These are phyloP conservation scores for Sciurus niger DNA, from an alignment of 2,113 vertebrate species.

Conservation along the genomic window DNA sequence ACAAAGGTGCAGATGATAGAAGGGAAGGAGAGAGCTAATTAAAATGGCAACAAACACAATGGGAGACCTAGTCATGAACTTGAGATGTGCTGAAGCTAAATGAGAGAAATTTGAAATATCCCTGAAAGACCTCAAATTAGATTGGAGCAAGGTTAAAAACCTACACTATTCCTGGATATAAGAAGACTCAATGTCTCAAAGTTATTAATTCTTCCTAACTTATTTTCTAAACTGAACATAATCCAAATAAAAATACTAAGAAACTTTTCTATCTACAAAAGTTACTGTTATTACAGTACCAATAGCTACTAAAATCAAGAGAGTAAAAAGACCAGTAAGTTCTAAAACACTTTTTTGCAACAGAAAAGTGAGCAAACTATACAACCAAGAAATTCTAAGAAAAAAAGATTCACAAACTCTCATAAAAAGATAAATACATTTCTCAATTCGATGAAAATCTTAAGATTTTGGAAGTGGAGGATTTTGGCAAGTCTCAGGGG, in stretches of 20 bases:
- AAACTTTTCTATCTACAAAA: not conserved
- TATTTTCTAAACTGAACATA: not conserved
- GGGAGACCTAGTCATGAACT: not conserved
- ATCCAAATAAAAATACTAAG: not conserved
- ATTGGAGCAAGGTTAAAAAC: not conserved
- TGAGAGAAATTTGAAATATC: slow-evolving; percentile 20
- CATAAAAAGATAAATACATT: slow-evolving; percentile 39
- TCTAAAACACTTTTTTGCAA: not conserved
- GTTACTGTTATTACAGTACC: not conserved
- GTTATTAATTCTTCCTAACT: not conserved
- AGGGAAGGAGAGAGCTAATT: not conserved
- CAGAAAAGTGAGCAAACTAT: not conserved
- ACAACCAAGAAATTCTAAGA: slow-evolving; percentile 26
- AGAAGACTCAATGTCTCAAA: not conserved
- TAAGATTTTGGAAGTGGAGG: slow-evolving; percentile 15
- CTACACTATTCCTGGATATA: not conserved
- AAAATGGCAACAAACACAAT: slow-evolving; percentile 30
- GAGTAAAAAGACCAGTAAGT: not conserved
- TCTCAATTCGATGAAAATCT: slow-evolving; percentile 54
- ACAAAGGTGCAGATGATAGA: not conserved
- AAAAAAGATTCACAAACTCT: slow-evolving; percentile 23
- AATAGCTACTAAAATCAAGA: not conserved
- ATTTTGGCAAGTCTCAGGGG: not conserved
- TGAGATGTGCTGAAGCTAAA: slow-evolving; percentile 25
- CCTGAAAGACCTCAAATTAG: not conserved